phyloP scores from a whole-genome alignment of 1,140 invertebrate species.

The Rhagoletis zephyria region DNA sequence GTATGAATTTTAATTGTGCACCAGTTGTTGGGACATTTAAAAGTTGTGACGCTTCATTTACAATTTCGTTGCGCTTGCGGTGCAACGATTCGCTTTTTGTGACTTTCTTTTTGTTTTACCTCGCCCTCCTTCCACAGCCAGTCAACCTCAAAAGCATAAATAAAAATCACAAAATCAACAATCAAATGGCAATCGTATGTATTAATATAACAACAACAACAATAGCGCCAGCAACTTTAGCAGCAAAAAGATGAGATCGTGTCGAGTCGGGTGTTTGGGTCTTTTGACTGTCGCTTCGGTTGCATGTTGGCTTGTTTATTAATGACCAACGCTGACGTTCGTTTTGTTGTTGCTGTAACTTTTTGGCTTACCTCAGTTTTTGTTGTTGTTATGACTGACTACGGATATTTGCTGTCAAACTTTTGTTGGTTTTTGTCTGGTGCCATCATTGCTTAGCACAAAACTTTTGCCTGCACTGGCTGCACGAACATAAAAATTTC shows the following conservation, averaged over 20 bases:
- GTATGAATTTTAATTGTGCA: conserved; percentile 28
- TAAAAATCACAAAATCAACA: background rate
- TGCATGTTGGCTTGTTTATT: conserved; percentile 20
- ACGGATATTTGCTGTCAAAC: background rate
- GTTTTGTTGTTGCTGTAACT: background rate
- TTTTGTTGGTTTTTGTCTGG: conserved; percentile 7
- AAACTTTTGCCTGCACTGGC: background rate
- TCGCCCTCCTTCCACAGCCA: background rate
- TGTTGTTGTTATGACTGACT: background rate
- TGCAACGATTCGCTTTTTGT: background rate
- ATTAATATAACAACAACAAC: background rate
- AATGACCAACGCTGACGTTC: conserved; percentile 8
- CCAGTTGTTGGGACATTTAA: conserved; percentile 40
- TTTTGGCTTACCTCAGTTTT: background rate
- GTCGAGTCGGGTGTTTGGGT: background rate
- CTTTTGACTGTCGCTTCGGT: background rate
- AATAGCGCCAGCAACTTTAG: background rate
- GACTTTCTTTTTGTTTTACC: background rate
- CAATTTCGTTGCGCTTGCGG: background rate
- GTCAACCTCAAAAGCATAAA: background rate
- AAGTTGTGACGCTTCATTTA: conserved; percentile 48
- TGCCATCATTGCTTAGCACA: conserved; percentile 37
- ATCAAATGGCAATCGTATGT: background rate
- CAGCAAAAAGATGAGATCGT: too few relatives aligned
- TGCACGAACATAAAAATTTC: background rate